Conservation (phyloP, 2,888 invertebrate genomes). For the Julus scanicus region DNA sequence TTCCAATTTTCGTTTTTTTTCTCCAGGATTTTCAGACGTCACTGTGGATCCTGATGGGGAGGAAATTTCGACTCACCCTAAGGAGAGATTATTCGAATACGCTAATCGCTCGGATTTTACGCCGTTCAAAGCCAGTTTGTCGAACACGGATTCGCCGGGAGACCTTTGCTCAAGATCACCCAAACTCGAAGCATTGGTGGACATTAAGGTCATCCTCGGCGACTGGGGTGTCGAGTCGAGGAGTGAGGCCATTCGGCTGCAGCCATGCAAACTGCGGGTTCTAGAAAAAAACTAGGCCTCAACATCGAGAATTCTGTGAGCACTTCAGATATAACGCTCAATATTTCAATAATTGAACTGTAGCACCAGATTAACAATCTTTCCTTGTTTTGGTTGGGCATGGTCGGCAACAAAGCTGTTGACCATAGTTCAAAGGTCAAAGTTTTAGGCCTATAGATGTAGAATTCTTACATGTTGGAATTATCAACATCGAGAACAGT, state of each 20-base stretch:
- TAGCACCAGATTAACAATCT: background rate
- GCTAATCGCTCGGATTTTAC: background rate
- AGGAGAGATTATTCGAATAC: background rate
- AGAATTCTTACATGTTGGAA: background rate
- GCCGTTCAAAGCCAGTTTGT: background rate
- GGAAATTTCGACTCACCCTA: background rate
- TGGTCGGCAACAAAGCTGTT: background rate
- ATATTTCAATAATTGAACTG: background rate
- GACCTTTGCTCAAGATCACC: constrained; percentile 14
- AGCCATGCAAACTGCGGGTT: constrained; percentile 6
- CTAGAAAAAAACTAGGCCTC: background rate
- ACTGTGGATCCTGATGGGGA: background rate
- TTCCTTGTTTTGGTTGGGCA: background rate
- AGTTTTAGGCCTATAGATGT: background rate
- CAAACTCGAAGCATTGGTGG: constrained; percentile 14
- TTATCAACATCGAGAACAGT: background rate
- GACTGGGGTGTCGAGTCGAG: background rate
- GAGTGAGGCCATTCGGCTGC: constrained; percentile 19
- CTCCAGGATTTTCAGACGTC: background rate
- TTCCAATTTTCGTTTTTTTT: background rate
- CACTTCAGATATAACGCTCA: background rate
- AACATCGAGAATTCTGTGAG: background rate
- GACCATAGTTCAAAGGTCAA: background rate
- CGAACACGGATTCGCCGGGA: background rate
- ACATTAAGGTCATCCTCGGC: background rate